Base-by-base conservation (phyloP, 2,113 vertebrate genomes). In the Cnemophilus loriae region DNA sequence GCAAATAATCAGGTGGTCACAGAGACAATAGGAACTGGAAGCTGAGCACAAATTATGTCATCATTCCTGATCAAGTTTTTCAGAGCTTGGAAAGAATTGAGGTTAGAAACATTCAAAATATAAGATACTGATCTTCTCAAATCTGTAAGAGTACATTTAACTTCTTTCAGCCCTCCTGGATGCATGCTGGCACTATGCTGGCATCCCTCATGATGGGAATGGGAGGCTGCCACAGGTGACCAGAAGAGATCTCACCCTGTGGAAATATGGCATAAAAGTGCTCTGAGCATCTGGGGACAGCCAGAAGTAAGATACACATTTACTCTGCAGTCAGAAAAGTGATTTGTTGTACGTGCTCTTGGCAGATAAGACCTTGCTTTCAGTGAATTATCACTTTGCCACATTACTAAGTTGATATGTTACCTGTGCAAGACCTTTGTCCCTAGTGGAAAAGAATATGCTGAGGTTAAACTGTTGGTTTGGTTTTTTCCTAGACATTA, bases 11-110 rank as follows among this genome's bases (percentile, higher is more conserved):
- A 84, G 42, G n/a, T 85, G 57, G 39, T 70, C 55, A 44, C 33
- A 71, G 32, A 82, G 42, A 63, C 10, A 57, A 70, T 10, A 88
- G 41, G 56, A 94, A 65, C 19, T 92, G 59, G 63, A 94, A 90
- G 46, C 68, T 77, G 28, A 94, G 23, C 13, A 11, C n/a, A 63
- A 77, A 56, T 69, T 56, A 68, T 60, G 41, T 86, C 71, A 83
- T 73, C 4, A 0, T 13, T 79, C 61, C 27, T 83, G 75, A 64
- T 73, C 17, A 49, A 59, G 30, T 24, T 13, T 57, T 84, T 50
- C 3, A 6, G 37, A 93, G 16, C 22, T 55, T 84, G 46, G 46
- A 50, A 91, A 71, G 16, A 83, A 76, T n/a, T 59, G 63, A 77
- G 67, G 55, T 33, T 16, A 32, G 56, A 64, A 49, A 4, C 10